Evolutionary conservation across 2,888 invertebrate genomes (phyloP).

Genomic region (Panopea generosa): DNA sequence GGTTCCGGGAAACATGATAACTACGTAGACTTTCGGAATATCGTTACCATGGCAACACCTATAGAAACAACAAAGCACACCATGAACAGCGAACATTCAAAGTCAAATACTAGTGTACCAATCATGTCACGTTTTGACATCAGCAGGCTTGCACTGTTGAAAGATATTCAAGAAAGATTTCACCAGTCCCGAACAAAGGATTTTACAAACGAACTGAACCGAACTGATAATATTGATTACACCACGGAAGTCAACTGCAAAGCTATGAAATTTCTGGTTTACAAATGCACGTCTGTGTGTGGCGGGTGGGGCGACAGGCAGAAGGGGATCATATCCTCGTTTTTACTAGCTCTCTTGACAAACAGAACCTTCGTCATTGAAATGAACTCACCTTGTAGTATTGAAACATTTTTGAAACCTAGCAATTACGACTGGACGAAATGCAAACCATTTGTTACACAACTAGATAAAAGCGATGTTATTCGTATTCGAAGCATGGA

Average conservation of each 20-base stretch:
- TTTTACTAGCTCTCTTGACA: conserved; percentile 27
- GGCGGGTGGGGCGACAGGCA: conserved; percentile 47
- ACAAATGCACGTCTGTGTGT: conserved; percentile 29
- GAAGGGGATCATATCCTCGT: conserved; percentile 38
- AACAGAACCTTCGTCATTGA: conserved; percentile 37
- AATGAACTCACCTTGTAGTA: conserved; percentile 31
- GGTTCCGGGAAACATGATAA: too few relatives aligned
- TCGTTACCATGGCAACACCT: too few relatives aligned
- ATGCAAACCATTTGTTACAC: conserved; percentile 4
- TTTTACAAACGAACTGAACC: too few relatives aligned
- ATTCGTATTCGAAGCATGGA: not conserved
- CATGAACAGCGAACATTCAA: too few relatives aligned
- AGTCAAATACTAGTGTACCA: too few relatives aligned
- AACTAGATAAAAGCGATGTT: not conserved
- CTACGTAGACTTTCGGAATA: too few relatives aligned
- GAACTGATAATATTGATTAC: too few relatives aligned
- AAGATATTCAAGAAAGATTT: too few relatives aligned
- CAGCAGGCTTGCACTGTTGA: too few relatives aligned
- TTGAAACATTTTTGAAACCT: conserved; percentile 15
- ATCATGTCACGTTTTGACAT: too few relatives aligned
- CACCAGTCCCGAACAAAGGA: too few relatives aligned
- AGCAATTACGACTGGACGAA: conserved; percentile 38
- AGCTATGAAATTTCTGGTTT: conserved; percentile 10
- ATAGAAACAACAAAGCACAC: too few relatives aligned
- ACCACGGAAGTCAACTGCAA: not conserved